Evolutionary conservation across 1,140 invertebrate genomes (phyloP).

Genomic region (Zaprionus taronus): DNA sequence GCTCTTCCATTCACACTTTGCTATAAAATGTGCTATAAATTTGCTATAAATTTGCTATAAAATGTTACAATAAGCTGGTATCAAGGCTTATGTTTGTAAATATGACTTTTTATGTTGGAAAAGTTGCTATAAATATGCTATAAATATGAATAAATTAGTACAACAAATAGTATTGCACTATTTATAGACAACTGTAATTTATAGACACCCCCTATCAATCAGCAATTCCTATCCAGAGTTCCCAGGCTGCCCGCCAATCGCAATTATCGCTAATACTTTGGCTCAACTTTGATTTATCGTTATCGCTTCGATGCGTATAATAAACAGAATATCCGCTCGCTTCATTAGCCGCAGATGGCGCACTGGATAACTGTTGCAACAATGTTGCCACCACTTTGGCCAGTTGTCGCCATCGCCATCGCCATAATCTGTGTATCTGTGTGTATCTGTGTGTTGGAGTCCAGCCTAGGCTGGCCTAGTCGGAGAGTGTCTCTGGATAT

Average conservation of each 20-base stretch:
- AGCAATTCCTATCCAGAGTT: neutral
- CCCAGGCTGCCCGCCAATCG: neutral
- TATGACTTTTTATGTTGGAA: too few species aligned
- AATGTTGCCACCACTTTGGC: constrained; percentile 40
- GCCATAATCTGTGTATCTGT: constrained; percentile 18
- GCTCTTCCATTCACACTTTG: too few species aligned
- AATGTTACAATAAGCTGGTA: too few species aligned
- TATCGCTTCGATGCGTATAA: neutral
- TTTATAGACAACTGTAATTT: neutral
- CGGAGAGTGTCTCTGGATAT: neutral
- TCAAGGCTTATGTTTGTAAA: too few species aligned
- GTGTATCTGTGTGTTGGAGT: neutral
- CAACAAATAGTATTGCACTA: neutral
- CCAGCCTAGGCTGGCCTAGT: neutral
- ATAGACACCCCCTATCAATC: neutral
- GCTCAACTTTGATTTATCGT: constrained; percentile 14
- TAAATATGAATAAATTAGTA: neutral
- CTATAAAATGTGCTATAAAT: too few species aligned
- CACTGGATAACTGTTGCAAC: constrained; percentile 31
- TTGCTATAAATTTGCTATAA: too few species aligned
- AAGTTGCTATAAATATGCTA: neutral
- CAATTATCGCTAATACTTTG: constrained; percentile 2
- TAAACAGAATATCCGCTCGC: constrained; percentile 41
- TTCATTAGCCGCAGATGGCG: constrained; percentile 71
- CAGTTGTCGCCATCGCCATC: constrained; percentile 20